phyloP scores from a whole-genome alignment of 2,113 vertebrate species.

The Arenaria interpres region DNA sequence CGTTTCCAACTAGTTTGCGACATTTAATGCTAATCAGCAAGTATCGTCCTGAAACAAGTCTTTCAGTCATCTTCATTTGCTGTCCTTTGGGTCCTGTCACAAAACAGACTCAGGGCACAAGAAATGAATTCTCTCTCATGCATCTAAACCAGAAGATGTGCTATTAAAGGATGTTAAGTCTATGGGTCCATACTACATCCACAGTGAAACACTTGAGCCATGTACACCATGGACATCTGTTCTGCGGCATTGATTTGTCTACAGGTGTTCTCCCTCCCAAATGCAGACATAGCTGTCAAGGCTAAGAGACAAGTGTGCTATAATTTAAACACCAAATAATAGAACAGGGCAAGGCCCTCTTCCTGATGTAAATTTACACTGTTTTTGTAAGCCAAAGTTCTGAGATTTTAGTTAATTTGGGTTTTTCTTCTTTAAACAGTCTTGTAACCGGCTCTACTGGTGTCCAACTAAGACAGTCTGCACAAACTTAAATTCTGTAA shows the following conservation, averaged over 20 bases:
- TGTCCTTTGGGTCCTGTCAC: neutral
- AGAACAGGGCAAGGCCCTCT: neutral
- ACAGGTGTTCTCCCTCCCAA: neutral
- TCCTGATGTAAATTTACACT: neutral
- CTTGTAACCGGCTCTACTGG: neutral
- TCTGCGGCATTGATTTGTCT: neutral
- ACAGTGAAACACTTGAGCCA: neutral
- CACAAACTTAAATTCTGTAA: neutral
- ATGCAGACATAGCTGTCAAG: neutral
- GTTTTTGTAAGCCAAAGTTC: neutral
- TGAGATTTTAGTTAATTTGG: neutral
- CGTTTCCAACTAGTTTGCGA: neutral
- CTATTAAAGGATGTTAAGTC: neutral
- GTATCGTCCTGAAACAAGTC: neutral
- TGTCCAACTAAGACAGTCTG: neutral
- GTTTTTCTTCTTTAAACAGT: neutral
- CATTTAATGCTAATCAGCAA: neutral
- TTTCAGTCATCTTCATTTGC: neutral
- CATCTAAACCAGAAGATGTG: neutral
- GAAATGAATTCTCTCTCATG: neutral
- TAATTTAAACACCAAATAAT: neutral
- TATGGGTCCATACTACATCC: fast-evolving
- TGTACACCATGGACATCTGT: neutral
- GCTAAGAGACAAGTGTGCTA: neutral
- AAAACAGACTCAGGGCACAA: neutral